Conservation (phyloP, 2,113 vertebrate genomes). For the Rhinogobius similis region DNA sequence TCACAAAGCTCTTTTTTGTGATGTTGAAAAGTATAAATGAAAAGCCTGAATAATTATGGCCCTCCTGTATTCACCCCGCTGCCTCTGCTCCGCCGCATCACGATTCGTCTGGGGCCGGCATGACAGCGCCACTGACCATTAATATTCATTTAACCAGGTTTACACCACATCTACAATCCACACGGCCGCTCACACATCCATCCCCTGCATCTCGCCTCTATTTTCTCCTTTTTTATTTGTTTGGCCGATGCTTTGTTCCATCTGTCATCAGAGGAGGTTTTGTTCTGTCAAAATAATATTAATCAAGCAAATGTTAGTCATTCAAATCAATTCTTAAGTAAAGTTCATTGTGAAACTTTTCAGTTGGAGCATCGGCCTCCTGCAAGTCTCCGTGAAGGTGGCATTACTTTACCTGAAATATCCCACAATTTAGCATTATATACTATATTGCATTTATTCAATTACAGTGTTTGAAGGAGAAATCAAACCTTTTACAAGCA, state of each 20-base stretch:
- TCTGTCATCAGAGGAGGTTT: constrained; percentile 15
- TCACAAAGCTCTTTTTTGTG: background rate
- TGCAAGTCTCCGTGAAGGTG: no score
- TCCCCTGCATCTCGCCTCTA: background rate
- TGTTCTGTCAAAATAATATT: constrained; percentile 1
- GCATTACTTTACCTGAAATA: no score
- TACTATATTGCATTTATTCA: no score
- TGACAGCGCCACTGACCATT: constrained; percentile 36
- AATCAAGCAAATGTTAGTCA: background rate
- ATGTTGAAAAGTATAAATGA: constrained; percentile 13
- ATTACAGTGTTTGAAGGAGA: no score
- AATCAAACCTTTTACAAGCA: no score
- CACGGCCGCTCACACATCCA: background rate
- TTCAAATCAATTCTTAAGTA: background rate
- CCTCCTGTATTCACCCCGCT: constrained; percentile 7
- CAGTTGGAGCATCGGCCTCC: no score
- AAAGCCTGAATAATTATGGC: constrained; percentile 12
- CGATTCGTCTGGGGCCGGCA: constrained; percentile 22
- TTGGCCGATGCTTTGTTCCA: constrained; percentile 12
- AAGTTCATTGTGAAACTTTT: background rate
- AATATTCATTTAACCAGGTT: constrained; percentile 37
- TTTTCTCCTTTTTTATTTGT: constrained; percentile 6
- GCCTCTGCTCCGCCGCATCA: constrained; percentile 12
- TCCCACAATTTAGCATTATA: no score
- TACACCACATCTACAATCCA: constrained; percentile 18